Evolutionary conservation across 2,888 invertebrate genomes (phyloP), one percentile per base, ranked within the genome.

Genomic region (Campoletis raptor): DNA sequence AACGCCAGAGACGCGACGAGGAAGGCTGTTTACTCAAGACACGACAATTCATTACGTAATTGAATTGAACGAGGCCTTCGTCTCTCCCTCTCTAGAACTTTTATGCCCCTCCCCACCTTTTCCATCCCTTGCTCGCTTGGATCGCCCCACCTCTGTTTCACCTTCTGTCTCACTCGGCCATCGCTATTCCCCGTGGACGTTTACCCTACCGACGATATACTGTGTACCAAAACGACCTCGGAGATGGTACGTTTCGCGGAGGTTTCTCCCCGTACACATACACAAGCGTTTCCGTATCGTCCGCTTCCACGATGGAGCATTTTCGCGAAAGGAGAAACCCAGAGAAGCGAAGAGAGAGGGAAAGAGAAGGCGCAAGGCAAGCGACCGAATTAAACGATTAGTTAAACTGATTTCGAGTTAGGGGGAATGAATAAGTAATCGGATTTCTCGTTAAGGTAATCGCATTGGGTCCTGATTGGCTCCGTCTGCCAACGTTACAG

Each of bases 321-420:
- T 21, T 78, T 67, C 40, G 30, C 79, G 69, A 76, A 66, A 79
- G 69, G 48, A 66, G 30, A 36, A 21, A 67, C 40, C 37, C 37
- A 67, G 61, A 52, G 74, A 42, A 36, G 57, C n/a, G 21, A 45
- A 52, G 81, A 66, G 81, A 76, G 42, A 45, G 74, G 9, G 48
- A 45, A 45, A 54, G 78, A 42, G 37, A 10, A 57, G 21, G 78
- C 61, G 74, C 52, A 70, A 61, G 87, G 90, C 85, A 83, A 85
- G 86, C 87, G 91, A 93, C 93, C 93, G 94, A 94, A 94, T 94
- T 94, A 94, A 94, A 94, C 94, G 94, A 94, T 94, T 94, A 94
- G 94, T 94, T 94, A 94, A 94, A 94, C 94, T 94, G 94, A 94
- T 94, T 94, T 94, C 94, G 92, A 94, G 93, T 94, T 94, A 94